phyloP scores from a whole-genome alignment of 1,140 invertebrate species.

The Asbolus verrucosus region DNA sequence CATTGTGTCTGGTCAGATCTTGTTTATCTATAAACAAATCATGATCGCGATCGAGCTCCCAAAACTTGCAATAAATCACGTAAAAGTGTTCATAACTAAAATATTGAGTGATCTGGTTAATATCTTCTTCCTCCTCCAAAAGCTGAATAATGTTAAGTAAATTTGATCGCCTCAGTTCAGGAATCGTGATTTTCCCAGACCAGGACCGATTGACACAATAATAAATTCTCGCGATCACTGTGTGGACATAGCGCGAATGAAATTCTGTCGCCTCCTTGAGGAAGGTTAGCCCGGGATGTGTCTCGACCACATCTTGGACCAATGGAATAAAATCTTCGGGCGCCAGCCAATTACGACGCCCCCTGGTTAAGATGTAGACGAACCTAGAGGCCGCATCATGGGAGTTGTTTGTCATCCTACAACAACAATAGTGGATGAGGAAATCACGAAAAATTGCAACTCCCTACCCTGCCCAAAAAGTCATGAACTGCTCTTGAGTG shows the following conservation, averaged over 20 bases:
- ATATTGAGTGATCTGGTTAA: conserved; percentile 97
- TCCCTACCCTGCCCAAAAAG: conserved; percentile 90
- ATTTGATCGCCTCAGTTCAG: conserved; percentile 93
- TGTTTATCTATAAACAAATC: conserved; percentile 96
- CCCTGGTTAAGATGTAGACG: conserved; percentile 83
- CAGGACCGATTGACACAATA: conserved; percentile 98
- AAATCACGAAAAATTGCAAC: not conserved
- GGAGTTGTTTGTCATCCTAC: conserved; percentile 79
- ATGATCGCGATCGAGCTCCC: conserved; percentile 99
- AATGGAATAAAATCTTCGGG: conserved; percentile 93
- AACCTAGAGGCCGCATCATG: conserved; percentile 94
- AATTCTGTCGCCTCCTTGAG: conserved; percentile 98
- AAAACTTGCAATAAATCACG: conserved; percentile 99
- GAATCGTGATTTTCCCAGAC: conserved; percentile 91
- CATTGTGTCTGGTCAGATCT: conserved; percentile 94
- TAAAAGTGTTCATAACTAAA: conserved; percentile 99
- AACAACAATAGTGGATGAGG: conserved; percentile 40
- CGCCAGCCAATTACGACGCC: conserved; percentile 73
- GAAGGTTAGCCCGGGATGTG: conserved; percentile 98
- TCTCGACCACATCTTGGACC: conserved; percentile 98
- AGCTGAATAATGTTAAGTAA: conserved; percentile 81
- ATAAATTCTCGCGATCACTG: conserved; percentile 96
- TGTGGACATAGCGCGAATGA: conserved; percentile 98
- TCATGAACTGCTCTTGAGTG: conserved; percentile 78
- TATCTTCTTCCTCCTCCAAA: conserved; percentile 93